phyloP scores from a whole-genome alignment of 2,797 vertebrate genomes.

The Alcedo atthis region DNA sequence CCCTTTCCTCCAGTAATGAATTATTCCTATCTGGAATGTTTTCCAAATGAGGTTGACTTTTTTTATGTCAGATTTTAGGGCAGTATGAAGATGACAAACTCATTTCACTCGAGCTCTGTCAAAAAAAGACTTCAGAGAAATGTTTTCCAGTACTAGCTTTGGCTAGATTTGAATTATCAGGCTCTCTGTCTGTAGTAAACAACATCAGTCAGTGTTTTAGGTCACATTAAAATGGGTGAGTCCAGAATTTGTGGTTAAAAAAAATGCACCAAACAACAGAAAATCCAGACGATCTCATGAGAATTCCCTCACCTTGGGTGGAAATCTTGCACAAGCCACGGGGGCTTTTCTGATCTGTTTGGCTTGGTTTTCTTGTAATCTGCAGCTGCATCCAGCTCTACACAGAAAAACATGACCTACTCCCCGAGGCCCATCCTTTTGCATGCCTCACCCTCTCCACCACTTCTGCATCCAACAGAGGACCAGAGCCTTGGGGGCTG shows the following conservation, averaged over 20 bases:
- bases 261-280: not conserved
- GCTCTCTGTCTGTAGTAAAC: not conserved
- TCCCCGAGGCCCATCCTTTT: not conserved
- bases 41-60: not conserved
- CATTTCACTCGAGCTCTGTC: not conserved
- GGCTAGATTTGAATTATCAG: not conserved
- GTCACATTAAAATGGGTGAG: not conserved
- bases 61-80: not conserved
- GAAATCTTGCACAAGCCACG: slow-evolving; percentile 32
- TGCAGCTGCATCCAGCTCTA: slow-evolving; percentile 35
- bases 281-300: not conserved
- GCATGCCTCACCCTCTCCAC: not conserved
- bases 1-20: not conserved
- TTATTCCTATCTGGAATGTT: not conserved
- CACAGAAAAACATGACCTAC: not conserved
- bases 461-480: not conserved
- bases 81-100: not conserved
- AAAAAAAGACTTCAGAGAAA: not conserved
- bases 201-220: not conserved
- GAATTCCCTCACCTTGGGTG: slow-evolving; percentile 27
- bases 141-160: not conserved
- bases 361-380: not conserved
- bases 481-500: not conserved
- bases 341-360: slow-evolving; percentile 18
- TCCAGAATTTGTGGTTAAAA: not conserved